Base-by-base conservation (phyloP, 2,888 invertebrate genomes). In the Eumacrocentrus americanus region DNA sequence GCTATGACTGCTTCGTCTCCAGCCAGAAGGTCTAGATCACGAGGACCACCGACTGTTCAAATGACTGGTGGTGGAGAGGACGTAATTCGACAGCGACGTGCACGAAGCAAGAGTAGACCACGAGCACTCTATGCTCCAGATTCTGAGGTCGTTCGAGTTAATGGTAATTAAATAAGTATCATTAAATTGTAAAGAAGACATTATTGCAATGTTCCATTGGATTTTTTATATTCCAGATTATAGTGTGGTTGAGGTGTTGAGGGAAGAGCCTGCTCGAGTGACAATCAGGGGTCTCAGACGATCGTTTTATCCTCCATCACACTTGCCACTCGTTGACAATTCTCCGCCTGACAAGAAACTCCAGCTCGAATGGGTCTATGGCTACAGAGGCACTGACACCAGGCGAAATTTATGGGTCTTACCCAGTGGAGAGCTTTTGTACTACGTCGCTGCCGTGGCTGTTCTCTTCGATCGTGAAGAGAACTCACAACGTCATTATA, bases 301-400 rank as follows among this genome's bases (percentile, higher is more conserved):
- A 67, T 93, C 93, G 0, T 93, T 94, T 81, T 94, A 93, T 82
- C 93, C 93, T 18, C 93, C 94, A 0, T 86, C 92, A 48, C 92
- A 93, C 73, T 90, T 93, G 78, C 88, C 92, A 2, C 91, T 92
- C 6, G 87, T 91, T 44, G 93, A 94, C 79, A 93, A 92, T 79
- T 83, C 90, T 3, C 93, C 93, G 0, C 96, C 96, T 0, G 91
- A 93, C 47, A 93, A 94, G 82, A 91, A 93, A 75, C 83, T 96
- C 66, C 88, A 91, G 64, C 84, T 97, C 0, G 95, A 95, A 75
- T 97, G 97, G 96, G 95, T 95, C 90, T 96, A 94, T 76, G 97
- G 97, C 0, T 98, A 97, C 82, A 89, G 97, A 61, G 97, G 98
- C 0, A 89, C 91, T 7, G 96, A 97, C 81, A 89, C 93, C 3